These are phyloP conservation scores for Trematocara macrostoma DNA, from an alignment of 2,113 vertebrate species.

Conservation along the genomic window DNA sequence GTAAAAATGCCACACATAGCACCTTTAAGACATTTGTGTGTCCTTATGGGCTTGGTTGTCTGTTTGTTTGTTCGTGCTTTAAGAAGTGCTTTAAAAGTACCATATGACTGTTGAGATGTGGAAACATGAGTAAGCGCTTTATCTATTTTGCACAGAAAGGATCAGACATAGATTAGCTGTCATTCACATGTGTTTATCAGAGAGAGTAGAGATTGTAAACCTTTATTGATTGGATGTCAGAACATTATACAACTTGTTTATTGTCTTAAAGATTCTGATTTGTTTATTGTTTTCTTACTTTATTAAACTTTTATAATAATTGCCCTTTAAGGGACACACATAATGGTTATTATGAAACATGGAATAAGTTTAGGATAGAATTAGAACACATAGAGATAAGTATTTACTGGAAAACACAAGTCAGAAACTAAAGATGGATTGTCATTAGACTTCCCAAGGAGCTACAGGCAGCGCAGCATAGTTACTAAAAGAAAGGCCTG, in stretches of 20 bases:
- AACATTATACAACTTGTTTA: constrained; percentile 29
- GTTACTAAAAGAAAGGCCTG: not conserved
- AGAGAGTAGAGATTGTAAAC: constrained; percentile 48
- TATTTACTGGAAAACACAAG: constrained; percentile 2
- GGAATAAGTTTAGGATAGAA: not conserved
- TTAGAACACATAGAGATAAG: not conserved
- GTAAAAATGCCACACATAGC: constrained; percentile 2
- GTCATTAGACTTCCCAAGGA: not conserved
- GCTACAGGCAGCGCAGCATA: not conserved
- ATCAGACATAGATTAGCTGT: constrained; percentile 11
- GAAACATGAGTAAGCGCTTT: constrained; percentile 44
- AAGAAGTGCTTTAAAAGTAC: constrained; percentile 74
- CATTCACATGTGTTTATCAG: constrained; percentile 30
- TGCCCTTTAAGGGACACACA: constrained; percentile 40
- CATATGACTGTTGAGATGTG: constrained; percentile 66
- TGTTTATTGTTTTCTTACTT: constrained; percentile 60
- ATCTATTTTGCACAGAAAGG: constrained; percentile 60
- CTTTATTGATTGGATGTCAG: constrained; percentile 24
- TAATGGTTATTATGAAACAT: constrained; percentile 18
- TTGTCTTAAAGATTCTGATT: constrained; percentile 39
- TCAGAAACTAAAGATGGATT: not conserved
- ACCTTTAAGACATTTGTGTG: constrained; percentile 45
- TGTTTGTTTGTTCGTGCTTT: constrained; percentile 61
- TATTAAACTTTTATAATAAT: constrained; percentile 52
- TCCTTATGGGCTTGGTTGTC: constrained; percentile 61